Evolutionary conservation across 2,113 vertebrate species (phyloP), one percentile per base, ranked within the genome.

Genomic region (Coturnix japonica): DNA sequence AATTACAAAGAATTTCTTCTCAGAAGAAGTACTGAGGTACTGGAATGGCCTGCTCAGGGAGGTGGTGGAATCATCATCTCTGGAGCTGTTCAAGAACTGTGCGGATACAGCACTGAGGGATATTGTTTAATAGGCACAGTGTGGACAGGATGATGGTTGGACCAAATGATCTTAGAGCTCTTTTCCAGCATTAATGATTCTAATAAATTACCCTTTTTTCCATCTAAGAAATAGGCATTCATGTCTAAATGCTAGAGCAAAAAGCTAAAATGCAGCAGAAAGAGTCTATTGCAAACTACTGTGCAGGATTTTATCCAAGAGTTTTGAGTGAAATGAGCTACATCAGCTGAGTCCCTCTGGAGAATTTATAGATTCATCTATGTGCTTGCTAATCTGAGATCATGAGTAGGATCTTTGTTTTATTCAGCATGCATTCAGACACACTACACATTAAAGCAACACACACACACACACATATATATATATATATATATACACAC

Each of bases 381-480:
- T 0, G 0, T 54, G 22, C 35, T 56, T 44, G 15, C 57, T 67
- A 5, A 49, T 59, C 53, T 73, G 81, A 46, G 49, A 7, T 26
- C 57, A 46, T 21, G 15, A 82, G 41, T 31, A 71, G 3, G 30
- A 26, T 43, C 57, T 78, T 75, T 9, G 25, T 63, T 87, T 76
- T 33, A 43, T 33, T 74, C 61, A 90, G 57, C 23, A 9, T 22
- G 51, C 16, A 11, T 9, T 66, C 59, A 23, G 1, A 69, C 12
- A 22, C 22, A 28, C 28, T 25, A 31, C 31, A 39, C 21, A 26
- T 37, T 7, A 16, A 46, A 60, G 19, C 21, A 15, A 30, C 16
- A 21, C 15, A 39, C 6, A 15, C 1, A 0, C 7, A 4, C 20
- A 3, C 20, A 26, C 13, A 37, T 25, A 3, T 28, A 31, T 17